Base-by-base conservation (phyloP, 2,113 vertebrate species). In the Prietella phreatophila region DNA sequence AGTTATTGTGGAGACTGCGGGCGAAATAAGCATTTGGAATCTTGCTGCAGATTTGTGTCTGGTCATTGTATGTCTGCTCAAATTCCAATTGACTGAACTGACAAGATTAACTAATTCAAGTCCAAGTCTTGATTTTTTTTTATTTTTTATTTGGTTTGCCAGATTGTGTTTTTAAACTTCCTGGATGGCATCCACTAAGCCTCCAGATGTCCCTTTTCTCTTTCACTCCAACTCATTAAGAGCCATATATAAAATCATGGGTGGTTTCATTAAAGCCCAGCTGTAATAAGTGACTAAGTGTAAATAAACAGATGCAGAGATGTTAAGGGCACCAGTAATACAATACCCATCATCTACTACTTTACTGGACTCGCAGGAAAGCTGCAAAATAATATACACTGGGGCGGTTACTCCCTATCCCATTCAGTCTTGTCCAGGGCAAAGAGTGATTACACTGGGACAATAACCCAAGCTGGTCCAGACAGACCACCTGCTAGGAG, bases 401-500 rank as follows among this genome's bases (percentile, higher is more conserved):
- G 30, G 86, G 87, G 58, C 58, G 89, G 85, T 67, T 73, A 73
- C 55, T 56, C 88, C 89, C 90, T 90, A 92, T 91, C 92, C 92
- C 50, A n/a, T 89, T 80, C 84, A 88, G 91, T 87, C 93, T 92
- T 86, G 91, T 89, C 55, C 93, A 93, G 94, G 89, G 78, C 69
- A 85, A 67, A 89, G 86, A 94, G 84, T 91, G 91, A 94, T 92
- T 91, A 91, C 91, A 91, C 88, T 88, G 67, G 91, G 93, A 95
- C 94, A 95, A 95, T 93, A 91, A 92, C 92, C 53, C 47, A 75
- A 83, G 65, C 30, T 85, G 91, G 92, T 87, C 92, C 90, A 93
- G 92, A 93, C 83, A 69, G 93, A 91, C 91, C 82, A 92, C 93
- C 94, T 91, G 91, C 92, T 85, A 92, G 61, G 92, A 93, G 92